phyloP scores from a whole-genome alignment of 1,140 invertebrate genomes.

The Drosophila sproati region DNA sequence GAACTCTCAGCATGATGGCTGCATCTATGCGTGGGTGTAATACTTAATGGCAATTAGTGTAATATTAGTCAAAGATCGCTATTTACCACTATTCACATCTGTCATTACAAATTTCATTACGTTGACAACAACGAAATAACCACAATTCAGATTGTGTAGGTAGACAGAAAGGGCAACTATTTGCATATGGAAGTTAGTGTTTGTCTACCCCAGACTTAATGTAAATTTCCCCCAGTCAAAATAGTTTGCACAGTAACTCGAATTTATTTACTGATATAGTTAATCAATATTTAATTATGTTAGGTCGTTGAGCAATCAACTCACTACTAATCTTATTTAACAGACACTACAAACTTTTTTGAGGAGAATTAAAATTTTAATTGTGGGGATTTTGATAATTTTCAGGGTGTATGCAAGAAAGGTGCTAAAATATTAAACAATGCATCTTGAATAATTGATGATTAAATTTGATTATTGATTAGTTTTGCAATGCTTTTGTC shows the following conservation, averaged over 20 bases:
- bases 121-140: not conserved
- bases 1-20: slow-evolving; percentile 37
- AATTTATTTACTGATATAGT: not conserved
- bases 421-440: not conserved
- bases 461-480: slow-evolving; percentile 20
- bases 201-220: not conserved
- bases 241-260: not conserved
- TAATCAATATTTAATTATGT: too few relatives aligned
- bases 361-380: not conserved
- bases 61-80: slow-evolving; percentile 32
- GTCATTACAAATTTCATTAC: not conserved
- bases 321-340: not conserved
- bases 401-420: not conserved
- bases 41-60: slow-evolving; percentile 51
- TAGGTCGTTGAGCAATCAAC: not conserved
- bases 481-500: not conserved
- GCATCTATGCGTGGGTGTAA: slow-evolving; percentile 51
- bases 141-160: not conserved
- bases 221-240: too few relatives aligned
- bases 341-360: not conserved
- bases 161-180: not conserved
- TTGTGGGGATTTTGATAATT: not conserved
- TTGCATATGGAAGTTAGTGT: not conserved
- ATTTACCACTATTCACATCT: not conserved
- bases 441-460: slow-evolving; percentile 1